Base-by-base conservation (phyloP, 2,113 vertebrate genomes). In the Podocnemis expansa region DNA sequence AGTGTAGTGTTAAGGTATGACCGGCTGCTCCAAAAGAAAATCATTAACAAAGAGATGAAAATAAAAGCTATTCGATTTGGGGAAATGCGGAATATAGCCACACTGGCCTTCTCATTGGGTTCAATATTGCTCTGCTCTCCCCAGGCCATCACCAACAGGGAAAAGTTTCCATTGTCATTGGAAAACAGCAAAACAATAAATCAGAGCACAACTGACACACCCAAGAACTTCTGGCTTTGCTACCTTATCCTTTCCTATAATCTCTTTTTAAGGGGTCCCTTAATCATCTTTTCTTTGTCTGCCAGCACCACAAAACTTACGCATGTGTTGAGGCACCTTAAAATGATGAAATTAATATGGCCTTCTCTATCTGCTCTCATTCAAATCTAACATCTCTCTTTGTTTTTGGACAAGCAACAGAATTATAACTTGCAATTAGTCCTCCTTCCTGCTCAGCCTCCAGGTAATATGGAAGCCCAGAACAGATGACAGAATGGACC, bases 41-140 rank as follows among this genome's bases (percentile, higher is more conserved):
- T 70, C n/a, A 38, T 70, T 70, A 38, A 10, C 38, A 38, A 17
- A 34, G n/a, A 22, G 63, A 38, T 70, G 63, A 34, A 38, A 55
- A 5, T 11, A 14, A 9, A 31, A 10, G 22, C n/a, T 3, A 22
- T 29, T 41, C 4, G 19, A 2, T 2, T 1, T 2, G 55, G 12
- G 63, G 25, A 11, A 7, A 22, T 22, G 34, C 14, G 31, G 22
- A 45, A 6, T 49, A 63, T n/a, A 73, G 12, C 3, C 1, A 2
- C 47, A 8, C 12, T 13, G 0, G 25, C 45, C 73, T 25, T 45
- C 9, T 45, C 7, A 3, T 6, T 29, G 43, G 45, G 13, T 78
- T 47, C 75, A 17, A 2, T 9, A 78, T 19, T 13, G 27, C 43
- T 47, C 75, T 47, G 8, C 52, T 25, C 31, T 76, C 54, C 54